Conservation (phyloP, 2,113 vertebrate species). For the Lucifuga dentata region DNA sequence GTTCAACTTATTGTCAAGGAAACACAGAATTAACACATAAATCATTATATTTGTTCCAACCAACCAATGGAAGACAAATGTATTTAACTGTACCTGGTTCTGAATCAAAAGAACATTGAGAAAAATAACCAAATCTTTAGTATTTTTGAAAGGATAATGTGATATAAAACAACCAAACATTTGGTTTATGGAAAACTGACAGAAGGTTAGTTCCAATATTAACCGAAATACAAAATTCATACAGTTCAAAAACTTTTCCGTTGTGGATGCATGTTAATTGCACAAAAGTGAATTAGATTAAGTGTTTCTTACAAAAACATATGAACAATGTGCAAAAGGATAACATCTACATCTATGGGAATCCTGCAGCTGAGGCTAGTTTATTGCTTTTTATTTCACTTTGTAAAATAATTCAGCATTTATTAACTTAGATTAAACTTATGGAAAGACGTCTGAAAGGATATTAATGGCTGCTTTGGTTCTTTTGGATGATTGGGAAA, state of each 20-base stretch:
- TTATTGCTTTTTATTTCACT: slow-evolving; percentile 38
- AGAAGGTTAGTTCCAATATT: background rate
- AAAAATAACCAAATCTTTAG: slow-evolving; percentile 38
- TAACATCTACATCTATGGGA: slow-evolving; percentile 48
- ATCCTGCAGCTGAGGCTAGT: slow-evolving; percentile 50
- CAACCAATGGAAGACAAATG: slow-evolving; percentile 6
- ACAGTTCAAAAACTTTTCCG: slow-evolving; percentile 48
- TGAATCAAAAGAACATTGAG: slow-evolving; percentile 15
- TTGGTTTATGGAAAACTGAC: slow-evolving; percentile 8
- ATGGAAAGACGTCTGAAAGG: slow-evolving; percentile 52
- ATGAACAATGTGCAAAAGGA: slow-evolving; percentile 72
- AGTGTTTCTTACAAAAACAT: slow-evolving; percentile 41
- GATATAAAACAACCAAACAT: background rate
- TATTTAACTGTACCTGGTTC: slow-evolving; percentile 22
- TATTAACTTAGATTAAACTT: slow-evolving; percentile 43
- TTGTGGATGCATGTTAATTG: slow-evolving; percentile 55
- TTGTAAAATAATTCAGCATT: slow-evolving; percentile 64
- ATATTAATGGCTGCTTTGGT: slow-evolving; percentile 67
- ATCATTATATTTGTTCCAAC: slow-evolving; percentile 5
- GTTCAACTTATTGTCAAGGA: slow-evolving; percentile 30
- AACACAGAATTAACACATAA: slow-evolving; percentile 30
- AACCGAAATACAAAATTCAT: slow-evolving; percentile 38
- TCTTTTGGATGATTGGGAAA: slow-evolving; percentile 41
- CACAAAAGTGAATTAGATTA: slow-evolving; percentile 44
- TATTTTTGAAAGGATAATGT: too few species aligned